These are phyloP conservation scores for Aporophyla lueneburgensis DNA, from an alignment of 2,888 invertebrate genomes.

Conservation along the genomic window DNA sequence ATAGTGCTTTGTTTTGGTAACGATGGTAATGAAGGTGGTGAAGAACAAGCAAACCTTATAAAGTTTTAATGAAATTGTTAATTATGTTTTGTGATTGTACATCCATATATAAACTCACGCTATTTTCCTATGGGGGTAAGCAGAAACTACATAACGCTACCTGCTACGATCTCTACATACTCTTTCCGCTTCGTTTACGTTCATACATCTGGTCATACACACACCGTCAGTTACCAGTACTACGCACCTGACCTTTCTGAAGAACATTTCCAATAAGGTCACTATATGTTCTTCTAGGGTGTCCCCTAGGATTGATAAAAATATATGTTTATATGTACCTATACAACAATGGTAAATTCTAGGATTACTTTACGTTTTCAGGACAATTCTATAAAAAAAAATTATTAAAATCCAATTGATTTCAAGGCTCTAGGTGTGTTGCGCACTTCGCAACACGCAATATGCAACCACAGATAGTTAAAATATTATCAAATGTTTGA, in stretches of 20 bases:
- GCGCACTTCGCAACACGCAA: not conserved
- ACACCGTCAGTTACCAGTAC: no score
- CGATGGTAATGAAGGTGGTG: constrained; percentile 27
- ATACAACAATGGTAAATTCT: not conserved
- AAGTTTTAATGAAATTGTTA: constrained; percentile 37
- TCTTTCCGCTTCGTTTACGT: no score
- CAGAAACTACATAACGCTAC: no score
- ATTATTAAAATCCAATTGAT: not conserved
- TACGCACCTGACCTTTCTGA: no score
- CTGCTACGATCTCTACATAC: no score
- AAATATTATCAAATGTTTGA: not conserved
- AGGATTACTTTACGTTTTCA: not conserved
- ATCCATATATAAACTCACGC: no score
- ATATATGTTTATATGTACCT: no score
- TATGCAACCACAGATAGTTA: not conserved
- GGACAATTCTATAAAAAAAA: not conserved
- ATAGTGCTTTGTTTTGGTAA: constrained; percentile 25
- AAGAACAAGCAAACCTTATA: constrained; percentile 3
- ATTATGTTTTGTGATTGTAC: not conserved
- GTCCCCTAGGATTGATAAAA: no score
- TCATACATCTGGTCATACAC: no score
- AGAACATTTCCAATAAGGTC: no score
- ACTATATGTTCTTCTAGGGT: no score
- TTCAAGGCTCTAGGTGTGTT: not conserved
- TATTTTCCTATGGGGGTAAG: no score